Evolutionary conservation across 2,113 vertebrate species (phyloP).

Genomic region (Ceuthmochares aereus): DNA sequence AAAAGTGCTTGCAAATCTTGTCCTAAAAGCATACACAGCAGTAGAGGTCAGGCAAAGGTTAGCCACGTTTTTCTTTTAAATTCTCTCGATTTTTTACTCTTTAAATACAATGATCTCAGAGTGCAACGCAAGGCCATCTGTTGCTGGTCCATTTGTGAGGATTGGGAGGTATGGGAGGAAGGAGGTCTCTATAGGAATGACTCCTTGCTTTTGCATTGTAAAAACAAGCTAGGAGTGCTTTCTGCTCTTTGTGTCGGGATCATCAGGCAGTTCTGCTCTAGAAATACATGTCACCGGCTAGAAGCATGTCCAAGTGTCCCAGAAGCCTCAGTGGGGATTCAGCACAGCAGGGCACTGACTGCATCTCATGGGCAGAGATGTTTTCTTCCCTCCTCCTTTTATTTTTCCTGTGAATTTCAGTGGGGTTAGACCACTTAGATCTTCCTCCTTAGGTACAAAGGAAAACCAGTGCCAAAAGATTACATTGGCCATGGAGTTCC

Average conservation of each 20-base stretch:
- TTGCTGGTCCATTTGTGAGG: not conserved
- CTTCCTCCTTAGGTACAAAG: not conserved
- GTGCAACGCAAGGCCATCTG: not conserved
- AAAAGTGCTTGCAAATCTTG: not conserved
- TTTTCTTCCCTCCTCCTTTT: not conserved
- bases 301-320: not conserved
- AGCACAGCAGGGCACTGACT: accelerated
- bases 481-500: not conserved
- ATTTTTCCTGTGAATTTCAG: not conserved
- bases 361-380: not conserved
- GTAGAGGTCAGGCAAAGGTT: not conserved
- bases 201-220: not conserved
- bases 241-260: accelerated
- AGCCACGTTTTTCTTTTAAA: not conserved
- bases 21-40: not conserved
- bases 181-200: not conserved
- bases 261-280: not conserved
- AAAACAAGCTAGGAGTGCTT: not conserved
- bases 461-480: not conserved
- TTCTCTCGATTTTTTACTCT: not conserved
- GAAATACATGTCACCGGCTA: not conserved
- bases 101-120: not conserved
- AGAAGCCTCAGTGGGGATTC: not conserved
- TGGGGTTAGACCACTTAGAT: not conserved
- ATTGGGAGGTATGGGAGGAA: accelerated